Conservation (phyloP, 1,140 invertebrate species). For the Meloidogyne hapla region DNA sequence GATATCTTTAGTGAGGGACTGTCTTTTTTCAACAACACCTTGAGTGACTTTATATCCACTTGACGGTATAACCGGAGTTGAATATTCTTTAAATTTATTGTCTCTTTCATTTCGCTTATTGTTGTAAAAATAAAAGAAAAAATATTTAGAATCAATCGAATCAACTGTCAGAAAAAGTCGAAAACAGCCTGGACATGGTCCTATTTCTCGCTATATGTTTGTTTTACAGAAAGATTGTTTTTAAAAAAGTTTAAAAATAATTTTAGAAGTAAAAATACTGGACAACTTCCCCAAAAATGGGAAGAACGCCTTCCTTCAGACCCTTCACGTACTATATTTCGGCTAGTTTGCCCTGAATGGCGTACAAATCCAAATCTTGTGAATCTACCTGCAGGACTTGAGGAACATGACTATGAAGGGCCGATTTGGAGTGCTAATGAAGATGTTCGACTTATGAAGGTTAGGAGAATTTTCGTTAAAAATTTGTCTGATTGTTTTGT, state of each 20-base stretch:
- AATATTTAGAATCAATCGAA: constrained; percentile 27
- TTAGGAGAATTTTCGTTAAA: neutral
- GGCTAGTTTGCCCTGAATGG: constrained; percentile 23
- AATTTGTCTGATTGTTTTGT: neutral
- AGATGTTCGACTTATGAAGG: constrained; percentile 32
- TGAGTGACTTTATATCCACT: no score
- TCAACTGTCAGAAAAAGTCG: constrained; percentile 28
- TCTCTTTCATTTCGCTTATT: neutral
- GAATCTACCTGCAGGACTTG: neutral
- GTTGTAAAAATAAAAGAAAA: neutral
- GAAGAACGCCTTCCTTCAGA: neutral
- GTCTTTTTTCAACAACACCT: no score
- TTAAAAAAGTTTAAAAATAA: neutral
- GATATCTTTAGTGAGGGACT: no score
- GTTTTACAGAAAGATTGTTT: neutral
- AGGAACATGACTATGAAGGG: constrained; percentile 33
- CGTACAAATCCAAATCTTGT: constrained; percentile 10
- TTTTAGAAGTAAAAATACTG: constrained; percentile 10
- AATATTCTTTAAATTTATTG: neutral
- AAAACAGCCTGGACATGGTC: constrained; percentile 18
- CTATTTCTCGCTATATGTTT: constrained; percentile 19
- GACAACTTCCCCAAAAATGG: constrained; percentile 6
- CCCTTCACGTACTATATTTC: constrained; percentile 10
- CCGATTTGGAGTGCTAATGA: constrained; percentile 31
- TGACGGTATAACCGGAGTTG: no score